Percentiles rank a stretch among this genome's conserved stretches.
Evolutionary conservation across 2,888 invertebrate species (phyloP).

Genomic region (Crepidodera aurea): DNA sequence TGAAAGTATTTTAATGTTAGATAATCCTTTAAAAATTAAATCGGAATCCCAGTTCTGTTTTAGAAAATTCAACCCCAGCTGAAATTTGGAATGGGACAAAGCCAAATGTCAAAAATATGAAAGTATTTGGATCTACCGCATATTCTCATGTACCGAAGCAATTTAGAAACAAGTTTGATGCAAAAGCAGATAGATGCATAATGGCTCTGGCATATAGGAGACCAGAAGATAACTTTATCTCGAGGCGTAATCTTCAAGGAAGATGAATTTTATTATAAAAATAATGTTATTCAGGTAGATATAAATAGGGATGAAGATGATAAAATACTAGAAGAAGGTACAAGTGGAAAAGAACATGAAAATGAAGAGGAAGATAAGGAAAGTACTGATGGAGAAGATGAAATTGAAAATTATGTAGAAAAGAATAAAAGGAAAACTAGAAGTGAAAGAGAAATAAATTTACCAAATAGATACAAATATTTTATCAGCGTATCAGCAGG

Average conservation of each 20-base stretch:
- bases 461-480: constrained; percentile 1
- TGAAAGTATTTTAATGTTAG: too few species aligned
- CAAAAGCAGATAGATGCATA: not conserved
- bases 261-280: not conserved
- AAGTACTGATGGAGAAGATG: not conserved
- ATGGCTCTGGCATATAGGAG: not conserved
- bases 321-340: not conserved
- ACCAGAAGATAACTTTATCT: not conserved
- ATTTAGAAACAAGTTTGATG: constrained; percentile 1
- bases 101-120: constrained; percentile 4
- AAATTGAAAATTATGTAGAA: not conserved
- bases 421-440: not conserved
- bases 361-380: not conserved
- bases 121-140: too few species aligned
- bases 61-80: not conserved
- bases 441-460: not conserved
- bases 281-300: not conserved
- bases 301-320: not conserved
- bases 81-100: constrained; percentile 7
- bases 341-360: not conserved
- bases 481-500: not conserved
- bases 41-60: not conserved
- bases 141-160: not conserved
- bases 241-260: not conserved
- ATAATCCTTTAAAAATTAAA: not conserved